Conservation (phyloP, 1,140 invertebrate species). For the Panonychus citri region DNA sequence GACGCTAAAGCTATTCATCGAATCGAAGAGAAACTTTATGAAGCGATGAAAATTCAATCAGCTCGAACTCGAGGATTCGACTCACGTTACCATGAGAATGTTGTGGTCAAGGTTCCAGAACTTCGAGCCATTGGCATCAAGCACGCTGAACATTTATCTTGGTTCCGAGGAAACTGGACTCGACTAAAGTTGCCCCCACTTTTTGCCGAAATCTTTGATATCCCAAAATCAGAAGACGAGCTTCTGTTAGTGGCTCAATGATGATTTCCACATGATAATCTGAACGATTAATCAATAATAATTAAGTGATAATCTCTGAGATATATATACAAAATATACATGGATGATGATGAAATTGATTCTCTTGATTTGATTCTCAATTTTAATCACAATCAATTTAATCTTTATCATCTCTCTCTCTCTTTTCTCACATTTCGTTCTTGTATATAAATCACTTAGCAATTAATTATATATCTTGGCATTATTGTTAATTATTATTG, state of each 20-base stretch:
- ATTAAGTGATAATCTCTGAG: too few species aligned
- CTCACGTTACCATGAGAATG: constrained; percentile 37
- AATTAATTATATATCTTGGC: too few species aligned
- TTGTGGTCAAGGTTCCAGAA: constrained; percentile 49
- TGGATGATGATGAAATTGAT: too few species aligned
- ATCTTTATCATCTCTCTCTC: too few species aligned
- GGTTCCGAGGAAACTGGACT: constrained; percentile 70
- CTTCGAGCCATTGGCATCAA: constrained; percentile 53
- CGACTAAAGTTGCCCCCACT: constrained; percentile 55
- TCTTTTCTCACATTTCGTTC: too few species aligned
- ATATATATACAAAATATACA: too few species aligned
- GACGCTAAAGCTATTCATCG: constrained; percentile 54
- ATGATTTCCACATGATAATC: too few species aligned
- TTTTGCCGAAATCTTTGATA: constrained; percentile 92
- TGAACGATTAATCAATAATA: too few species aligned
- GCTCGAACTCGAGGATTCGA: constrained; percentile 29
- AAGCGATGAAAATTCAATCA: constrained; percentile 55
- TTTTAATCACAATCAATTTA: too few species aligned
- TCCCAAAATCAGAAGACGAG: constrained; percentile 58
- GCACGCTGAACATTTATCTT: constrained; percentile 61
- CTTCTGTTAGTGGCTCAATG: neutral
- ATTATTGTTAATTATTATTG: too few species aligned
- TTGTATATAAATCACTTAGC: too few species aligned
- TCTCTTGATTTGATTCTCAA: too few species aligned
- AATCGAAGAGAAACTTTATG: constrained; percentile 55